Percentiles rank a stretch among this genome's conserved stretches.
Evolutionary conservation across 1,140 invertebrate species (phyloP).

Genomic region (Drosophila aff.): DNA sequence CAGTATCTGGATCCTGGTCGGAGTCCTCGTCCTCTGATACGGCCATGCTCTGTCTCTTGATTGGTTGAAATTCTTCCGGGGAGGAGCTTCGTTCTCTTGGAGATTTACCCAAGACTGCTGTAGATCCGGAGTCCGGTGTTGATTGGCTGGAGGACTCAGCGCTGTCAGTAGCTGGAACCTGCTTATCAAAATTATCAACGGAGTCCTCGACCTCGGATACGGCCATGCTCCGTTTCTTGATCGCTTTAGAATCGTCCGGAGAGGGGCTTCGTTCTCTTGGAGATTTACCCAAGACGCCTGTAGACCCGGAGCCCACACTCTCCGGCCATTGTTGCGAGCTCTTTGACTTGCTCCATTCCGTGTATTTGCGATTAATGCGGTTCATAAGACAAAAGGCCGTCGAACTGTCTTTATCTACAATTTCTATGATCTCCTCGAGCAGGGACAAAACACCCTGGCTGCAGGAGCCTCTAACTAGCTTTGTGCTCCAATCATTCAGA

Average conservation of each 20-base stretch:
- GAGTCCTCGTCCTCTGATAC: no score
- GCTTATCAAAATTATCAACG: neutral
- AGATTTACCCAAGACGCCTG: neutral
- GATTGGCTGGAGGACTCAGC: neutral
- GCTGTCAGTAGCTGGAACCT: neutral
- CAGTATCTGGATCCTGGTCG: neutral
- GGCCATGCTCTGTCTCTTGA: neutral
- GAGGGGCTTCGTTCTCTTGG: neutral
- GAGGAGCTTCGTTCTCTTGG: no score
- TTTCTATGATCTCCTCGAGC: neutral
- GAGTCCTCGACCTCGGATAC: neutral
- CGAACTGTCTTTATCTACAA: constrained; percentile 1
- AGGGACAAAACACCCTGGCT: neutral
- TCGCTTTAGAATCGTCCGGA: neutral
- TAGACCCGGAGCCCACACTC: no score
- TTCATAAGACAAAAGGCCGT: constrained; percentile 50
- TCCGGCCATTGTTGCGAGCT: neutral
- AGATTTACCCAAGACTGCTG: neutral
- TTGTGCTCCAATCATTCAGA: neutral
- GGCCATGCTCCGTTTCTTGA: neutral
- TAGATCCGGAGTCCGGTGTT: neutral
- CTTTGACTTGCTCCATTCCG: constrained; percentile 26
- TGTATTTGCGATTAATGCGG: constrained; percentile 39
- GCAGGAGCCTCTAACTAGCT: neutral
- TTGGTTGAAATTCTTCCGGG: no score